phyloP scores from a whole-genome alignment of 2,797 vertebrate species.

The Leontocebus nigricollis region DNA sequence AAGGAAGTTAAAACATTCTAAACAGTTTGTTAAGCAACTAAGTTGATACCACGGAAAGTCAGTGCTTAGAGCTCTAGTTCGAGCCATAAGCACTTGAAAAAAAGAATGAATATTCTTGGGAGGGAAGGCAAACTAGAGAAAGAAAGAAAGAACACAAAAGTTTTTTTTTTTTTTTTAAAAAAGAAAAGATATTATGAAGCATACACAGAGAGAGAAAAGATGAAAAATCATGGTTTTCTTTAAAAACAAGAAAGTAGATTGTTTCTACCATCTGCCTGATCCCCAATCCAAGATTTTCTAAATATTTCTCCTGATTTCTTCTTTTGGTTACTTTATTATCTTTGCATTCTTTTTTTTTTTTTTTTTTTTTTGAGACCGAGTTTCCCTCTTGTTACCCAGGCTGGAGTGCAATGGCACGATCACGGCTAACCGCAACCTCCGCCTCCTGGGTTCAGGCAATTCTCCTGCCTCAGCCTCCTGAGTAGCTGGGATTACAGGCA shows the following conservation, averaged over 20 bases:
- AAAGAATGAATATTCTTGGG: background rate
- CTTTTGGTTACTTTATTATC: background rate
- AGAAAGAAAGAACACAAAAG: accelerated
- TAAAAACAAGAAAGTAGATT: background rate
- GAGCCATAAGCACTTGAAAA: background rate
- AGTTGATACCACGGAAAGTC: background rate
- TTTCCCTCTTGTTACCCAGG: too few species aligned
- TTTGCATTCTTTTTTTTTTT: background rate
- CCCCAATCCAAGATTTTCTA: background rate
- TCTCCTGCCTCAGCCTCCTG: too few species aligned
- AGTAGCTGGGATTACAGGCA: too few species aligned
- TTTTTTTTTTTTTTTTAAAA: too few species aligned
- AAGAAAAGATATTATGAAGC: background rate
- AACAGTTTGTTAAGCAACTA: background rate
- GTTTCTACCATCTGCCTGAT: background rate
- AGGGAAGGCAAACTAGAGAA: background rate
- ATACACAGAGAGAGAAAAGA: background rate
- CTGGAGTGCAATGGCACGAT: too few species aligned
- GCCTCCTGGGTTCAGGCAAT: too few species aligned
- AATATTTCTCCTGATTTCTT: background rate
- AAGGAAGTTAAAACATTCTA: background rate
- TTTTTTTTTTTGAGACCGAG: too few species aligned
- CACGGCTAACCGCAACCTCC: too few species aligned
- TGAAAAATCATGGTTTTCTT: background rate
- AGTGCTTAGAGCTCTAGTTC: background rate